phyloP scores from a whole-genome alignment of 2,888 invertebrate species.

The Nemurella pictetii region DNA sequence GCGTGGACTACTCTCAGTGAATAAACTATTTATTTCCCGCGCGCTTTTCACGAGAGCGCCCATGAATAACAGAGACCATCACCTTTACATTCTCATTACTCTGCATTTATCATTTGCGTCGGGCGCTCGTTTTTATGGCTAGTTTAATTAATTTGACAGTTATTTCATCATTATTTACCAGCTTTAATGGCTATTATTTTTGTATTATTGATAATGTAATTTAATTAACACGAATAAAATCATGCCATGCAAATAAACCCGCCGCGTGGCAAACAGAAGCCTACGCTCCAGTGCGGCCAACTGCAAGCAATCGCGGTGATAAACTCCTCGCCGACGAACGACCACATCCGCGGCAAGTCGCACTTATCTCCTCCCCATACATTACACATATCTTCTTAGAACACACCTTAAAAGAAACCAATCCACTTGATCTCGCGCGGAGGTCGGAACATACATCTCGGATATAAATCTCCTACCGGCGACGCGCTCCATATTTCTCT shows the following conservation, averaged over 20 bases:
- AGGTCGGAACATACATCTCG: background rate
- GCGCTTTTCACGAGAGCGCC: background rate
- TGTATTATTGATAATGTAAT: too few relatives aligned
- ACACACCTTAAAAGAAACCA: background rate
- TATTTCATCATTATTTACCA: too few relatives aligned
- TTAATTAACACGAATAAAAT: too few relatives aligned
- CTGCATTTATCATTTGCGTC: too few relatives aligned
- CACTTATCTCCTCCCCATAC: background rate
- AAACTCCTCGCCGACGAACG: background rate
- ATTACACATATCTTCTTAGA: background rate
- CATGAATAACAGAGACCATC: too few relatives aligned
- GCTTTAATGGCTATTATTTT: too few relatives aligned
- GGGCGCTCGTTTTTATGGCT: too few relatives aligned
- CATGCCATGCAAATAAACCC: background rate
- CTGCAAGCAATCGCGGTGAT: background rate
- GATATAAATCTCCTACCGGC: background rate
- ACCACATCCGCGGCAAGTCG: background rate
- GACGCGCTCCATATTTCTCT: background rate
- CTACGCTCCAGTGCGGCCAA: background rate
- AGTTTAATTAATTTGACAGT: too few relatives aligned
- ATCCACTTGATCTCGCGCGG: background rate
- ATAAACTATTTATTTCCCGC: background rate
- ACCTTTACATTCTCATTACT: too few relatives aligned
- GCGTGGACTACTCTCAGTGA: background rate
- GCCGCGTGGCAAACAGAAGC: background rate